Evolutionary conservation across 2,888 invertebrate species (phyloP), one percentile per base, ranked within the genome.

Genomic region (Odontocolon sp.): DNA sequence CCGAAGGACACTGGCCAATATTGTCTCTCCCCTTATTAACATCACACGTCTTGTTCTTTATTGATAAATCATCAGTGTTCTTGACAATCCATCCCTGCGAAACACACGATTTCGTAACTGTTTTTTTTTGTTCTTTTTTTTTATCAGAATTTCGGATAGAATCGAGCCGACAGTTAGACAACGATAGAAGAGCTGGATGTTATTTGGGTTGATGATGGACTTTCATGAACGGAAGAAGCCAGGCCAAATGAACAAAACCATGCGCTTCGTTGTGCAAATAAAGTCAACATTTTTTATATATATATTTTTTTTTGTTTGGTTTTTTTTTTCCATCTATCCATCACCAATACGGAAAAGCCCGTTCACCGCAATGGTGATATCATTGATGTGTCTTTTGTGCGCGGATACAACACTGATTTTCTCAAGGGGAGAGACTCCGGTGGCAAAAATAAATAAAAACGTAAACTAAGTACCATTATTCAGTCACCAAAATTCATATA

Each of bases 21-120:
- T 84, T 86, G 86, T 90, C 89, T 90, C 89, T 89, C 88, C 88
- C 90, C 88, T 86, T 86, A 76, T 85, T 84, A 79, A 80, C 82
- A 75, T 86, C 86, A 80, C 81, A 81, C 82, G 82, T 61, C 76
- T 85, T 84, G 86, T 82, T 85, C 82, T 83, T 86, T 84, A 87
- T 83, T 84, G 88, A 86, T 61, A 88, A 85, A 86, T 84, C 87
- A 83, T 89, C 89, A 83, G 86, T 87, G 83, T 87, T 88, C 85
- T 85, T 87, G 87, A 86, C 86, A 86, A 88, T 90, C 88, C 90
- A 88, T 83, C 84, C 91, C 91, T 91, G 90, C 82, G 90, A 90
- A 90, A 89, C 68, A 78, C 72, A 80, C 67, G 61, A 72, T 75
- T n/a, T 77, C 75, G 72, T 78, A 67, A 79, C 72, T 74, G 14